A percentile compares a stretch with the other conserved stretches of the same genome.
phyloP scores from a whole-genome alignment of 2,888 invertebrate genomes.

The Cephus pygmeus region DNA sequence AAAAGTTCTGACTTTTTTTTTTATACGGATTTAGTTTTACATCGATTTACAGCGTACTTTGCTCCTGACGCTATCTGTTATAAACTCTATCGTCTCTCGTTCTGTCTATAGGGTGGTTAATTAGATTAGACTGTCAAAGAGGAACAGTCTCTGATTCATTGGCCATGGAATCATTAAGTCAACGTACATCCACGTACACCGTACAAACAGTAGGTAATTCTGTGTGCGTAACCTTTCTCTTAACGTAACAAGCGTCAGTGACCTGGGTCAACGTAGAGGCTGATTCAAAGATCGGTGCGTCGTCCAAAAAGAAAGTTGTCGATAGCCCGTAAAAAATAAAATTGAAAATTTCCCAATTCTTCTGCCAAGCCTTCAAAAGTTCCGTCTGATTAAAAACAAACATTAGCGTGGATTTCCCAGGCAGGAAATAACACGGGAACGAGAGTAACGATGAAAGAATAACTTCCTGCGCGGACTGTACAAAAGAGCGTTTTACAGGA shows the following conservation, averaged over 20 bases:
- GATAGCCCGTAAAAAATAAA: not conserved
- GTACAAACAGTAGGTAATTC: not conserved
- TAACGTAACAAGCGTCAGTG: not conserved
- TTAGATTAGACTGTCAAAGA: not conserved
- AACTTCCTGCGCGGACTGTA: not conserved
- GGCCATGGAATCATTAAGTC: not conserved
- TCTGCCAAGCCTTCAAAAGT: not conserved
- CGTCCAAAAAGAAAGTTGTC: not conserved
- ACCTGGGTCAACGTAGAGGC: not conserved
- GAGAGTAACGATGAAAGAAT: not conserved
- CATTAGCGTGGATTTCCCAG: not conserved
- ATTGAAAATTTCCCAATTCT: not conserved
- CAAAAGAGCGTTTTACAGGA: not conserved
- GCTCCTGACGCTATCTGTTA: not conserved
- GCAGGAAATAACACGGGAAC: not conserved
- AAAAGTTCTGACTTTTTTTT: no score
- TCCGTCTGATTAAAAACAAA: not conserved
- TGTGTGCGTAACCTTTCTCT: not conserved
- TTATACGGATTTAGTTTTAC: not conserved
- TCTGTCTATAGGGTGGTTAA: not conserved
- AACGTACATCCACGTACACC: not conserved
- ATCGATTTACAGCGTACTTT: not conserved
- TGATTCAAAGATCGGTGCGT: not conserved
- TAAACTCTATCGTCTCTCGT: not conserved
- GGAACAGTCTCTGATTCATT: not conserved